Percentiles rank a stretch among this genome's conserved stretches.
These are phyloP conservation scores for Pelagia noctiluca DNA, from an alignment of 30 jellyfish, hydroid and myxozoan species.

Conservation along the genomic window DNA sequence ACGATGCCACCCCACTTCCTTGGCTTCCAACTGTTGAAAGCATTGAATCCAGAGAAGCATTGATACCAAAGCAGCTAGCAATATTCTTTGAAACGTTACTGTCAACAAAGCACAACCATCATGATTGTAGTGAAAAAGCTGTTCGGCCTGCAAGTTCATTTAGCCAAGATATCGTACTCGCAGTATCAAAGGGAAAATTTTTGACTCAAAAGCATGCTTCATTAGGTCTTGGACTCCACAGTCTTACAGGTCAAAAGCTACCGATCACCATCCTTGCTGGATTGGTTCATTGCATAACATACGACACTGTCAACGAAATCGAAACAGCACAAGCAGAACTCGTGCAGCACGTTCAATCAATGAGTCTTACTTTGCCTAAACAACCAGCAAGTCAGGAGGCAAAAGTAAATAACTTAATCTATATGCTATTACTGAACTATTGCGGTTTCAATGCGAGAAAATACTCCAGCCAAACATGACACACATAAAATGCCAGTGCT, in stretches of 20 bases:
- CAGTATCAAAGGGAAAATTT: not conserved
- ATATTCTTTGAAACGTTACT: not conserved
- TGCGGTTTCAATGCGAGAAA: conserved; percentile 15
- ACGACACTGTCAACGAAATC: conserved; percentile 34
- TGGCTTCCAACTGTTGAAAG: conserved; percentile 9
- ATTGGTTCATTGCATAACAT: conserved; percentile 29
- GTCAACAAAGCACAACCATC: conserved; percentile 16
- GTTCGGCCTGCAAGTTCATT: not conserved
- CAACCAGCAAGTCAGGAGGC: conserved; percentile 34
- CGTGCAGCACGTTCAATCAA: not conserved
- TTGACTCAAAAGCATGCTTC: conserved; percentile 8
- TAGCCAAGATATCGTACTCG: not conserved
- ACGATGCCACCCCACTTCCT: not conserved
- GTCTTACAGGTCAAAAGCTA: conserved; percentile 60
- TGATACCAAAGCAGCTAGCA: conserved; percentile 5
- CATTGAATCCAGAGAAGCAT: not conserved
- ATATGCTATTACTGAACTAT: not conserved
- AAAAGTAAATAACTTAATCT: not conserved
- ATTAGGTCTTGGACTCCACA: conserved; percentile 42
- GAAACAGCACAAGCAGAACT: conserved; percentile 70
- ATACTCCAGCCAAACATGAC: not conserved
- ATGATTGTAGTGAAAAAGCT: not conserved
- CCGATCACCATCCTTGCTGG: conserved; percentile 45
- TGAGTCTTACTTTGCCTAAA: conserved; percentile 2
- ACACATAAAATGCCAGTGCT: not conserved